Base-by-base conservation (phyloP, 2,113 vertebrate species). In the Macquaria ambigua region DNA sequence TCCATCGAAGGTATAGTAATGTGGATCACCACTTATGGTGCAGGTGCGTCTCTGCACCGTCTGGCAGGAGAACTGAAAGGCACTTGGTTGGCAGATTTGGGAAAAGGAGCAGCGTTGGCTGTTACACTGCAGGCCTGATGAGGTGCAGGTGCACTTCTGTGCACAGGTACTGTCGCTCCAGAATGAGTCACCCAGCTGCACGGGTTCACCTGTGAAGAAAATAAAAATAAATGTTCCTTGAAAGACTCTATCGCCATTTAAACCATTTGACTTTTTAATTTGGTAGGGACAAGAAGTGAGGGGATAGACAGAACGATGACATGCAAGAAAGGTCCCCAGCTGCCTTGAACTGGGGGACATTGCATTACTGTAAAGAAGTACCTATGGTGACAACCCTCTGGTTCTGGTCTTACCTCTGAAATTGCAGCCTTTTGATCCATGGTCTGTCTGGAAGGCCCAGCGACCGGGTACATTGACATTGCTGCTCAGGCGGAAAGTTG, bases 1-100 rank as follows among this genome's bases (percentile, higher is more conserved):
- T 0, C 81, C 53, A 48, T 96, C 95, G 15, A 95, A 95, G n/a
- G 93, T 95, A 56, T 79, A 85, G 85, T 94, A 95, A 83, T 95
- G 95, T 7, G 90, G 91, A 77, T 95, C 94, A 0, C 93, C 92
- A 62, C 77, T 84, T 59, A 94, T 81, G 25, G 77, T 93, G 88
- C 95, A 96, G 28, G 90, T 85, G 1, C 66, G 8, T 21, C 89
- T 83, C 31, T 37, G 87, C 31, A 94, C 78, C 0, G 91, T 88
- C 87, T 87, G 82, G 70, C 93, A 94, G 48, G 74, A 46, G 11
- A 90, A 92, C 31, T 84, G 87, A 58, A 91, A 90, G 15, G 72
- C 28, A 23, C 62, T 41, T 1, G 46, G 43, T 5, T 4, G 83
- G 67, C 94, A 94, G 21, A 74, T 67, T 82, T 94, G 90, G 37